Base-by-base conservation (phyloP, 2,888 invertebrate genomes). In the Melolontha melolontha region DNA sequence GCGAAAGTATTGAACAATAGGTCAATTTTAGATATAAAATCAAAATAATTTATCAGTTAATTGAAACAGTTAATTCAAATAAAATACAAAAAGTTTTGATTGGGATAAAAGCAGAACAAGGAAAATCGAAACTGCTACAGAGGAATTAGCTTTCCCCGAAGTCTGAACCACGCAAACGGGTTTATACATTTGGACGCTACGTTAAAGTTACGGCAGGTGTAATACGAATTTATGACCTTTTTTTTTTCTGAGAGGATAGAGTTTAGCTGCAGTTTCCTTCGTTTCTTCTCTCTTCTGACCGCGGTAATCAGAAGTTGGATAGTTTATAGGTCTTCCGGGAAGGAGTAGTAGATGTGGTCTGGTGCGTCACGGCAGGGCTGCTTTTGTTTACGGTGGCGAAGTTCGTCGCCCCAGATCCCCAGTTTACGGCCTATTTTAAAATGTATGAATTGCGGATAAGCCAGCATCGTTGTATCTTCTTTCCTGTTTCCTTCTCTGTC, bases 241-340 rank as follows among this genome's bases (percentile, higher is more conserved):
- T 59, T 57, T 59, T n/a, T 16, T 16, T 39, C 17, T 14, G 59
- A 62, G 29, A 47, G 59, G 59, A 62, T 62, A 62, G 39, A 39
- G 47, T 62, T 47, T 62, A 49, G 42, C 34, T 62, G 47, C 47
- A 47, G 14, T 27, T 62, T 62, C 6, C 47, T 49, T 34, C 49
- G 44, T 34, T 62, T 57, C 59, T 47, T 62, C 59, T 62, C 34
- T 62, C 44, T 62, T 47, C 47, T 34, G 49, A 57, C 66, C 40
- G 44, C 51, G 49, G 66, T 66, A 66, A 66, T 66, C 64, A 55
- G 55, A 63, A 67, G 62, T 64, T 67, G 64, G 66, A 68, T 75
- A 72, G 71, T 73, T 75, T 75, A 74, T 73, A 67, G 72, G 72
- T 65, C 75, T 73, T 70, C 68, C 59, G 74, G 74, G 74, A 72